phyloP scores from a whole-genome alignment of 2,888 invertebrate genomes.

The Dryomyza anilis region DNA sequence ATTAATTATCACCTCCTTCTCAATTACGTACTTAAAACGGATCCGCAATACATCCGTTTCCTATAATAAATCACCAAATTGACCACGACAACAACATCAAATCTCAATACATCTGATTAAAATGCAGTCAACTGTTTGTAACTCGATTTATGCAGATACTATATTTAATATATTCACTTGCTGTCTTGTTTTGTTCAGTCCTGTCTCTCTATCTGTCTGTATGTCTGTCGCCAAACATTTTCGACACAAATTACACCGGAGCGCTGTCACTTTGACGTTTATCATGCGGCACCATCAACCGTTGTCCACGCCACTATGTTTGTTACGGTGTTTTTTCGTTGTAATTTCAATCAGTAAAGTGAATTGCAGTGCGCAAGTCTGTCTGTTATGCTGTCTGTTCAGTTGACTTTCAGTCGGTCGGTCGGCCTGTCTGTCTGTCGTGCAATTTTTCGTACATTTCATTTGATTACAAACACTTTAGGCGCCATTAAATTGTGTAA shows the following conservation, averaged over 20 bases:
- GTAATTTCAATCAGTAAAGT: neutral
- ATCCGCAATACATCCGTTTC: too few species aligned
- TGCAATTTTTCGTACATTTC: conserved; percentile 2
- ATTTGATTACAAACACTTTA: conserved; percentile 34
- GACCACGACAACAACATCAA: too few species aligned
- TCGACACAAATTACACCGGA: neutral
- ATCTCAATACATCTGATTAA: too few species aligned
- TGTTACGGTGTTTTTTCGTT: neutral
- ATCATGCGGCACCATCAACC: neutral
- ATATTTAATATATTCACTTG: too few species aligned
- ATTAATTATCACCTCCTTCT: too few species aligned
- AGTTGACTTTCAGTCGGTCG: neutral
- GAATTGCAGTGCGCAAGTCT: too few species aligned
- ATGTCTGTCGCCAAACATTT: neutral
- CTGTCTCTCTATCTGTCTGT: neutral
- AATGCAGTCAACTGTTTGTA: too few species aligned
- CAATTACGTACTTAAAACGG: too few species aligned
- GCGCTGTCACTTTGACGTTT: neutral
- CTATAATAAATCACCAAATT: too few species aligned
- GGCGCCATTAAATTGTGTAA: conserved; percentile 35
- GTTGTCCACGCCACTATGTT: neutral
- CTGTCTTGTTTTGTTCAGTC: too few species aligned
- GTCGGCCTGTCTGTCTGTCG: neutral
- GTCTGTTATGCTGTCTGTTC: too few species aligned
- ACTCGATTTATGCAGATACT: too few species aligned